These are phyloP conservation scores for Acrobasis repandana DNA, from an alignment of 2,888 invertebrate species.

Conservation along the genomic window DNA sequence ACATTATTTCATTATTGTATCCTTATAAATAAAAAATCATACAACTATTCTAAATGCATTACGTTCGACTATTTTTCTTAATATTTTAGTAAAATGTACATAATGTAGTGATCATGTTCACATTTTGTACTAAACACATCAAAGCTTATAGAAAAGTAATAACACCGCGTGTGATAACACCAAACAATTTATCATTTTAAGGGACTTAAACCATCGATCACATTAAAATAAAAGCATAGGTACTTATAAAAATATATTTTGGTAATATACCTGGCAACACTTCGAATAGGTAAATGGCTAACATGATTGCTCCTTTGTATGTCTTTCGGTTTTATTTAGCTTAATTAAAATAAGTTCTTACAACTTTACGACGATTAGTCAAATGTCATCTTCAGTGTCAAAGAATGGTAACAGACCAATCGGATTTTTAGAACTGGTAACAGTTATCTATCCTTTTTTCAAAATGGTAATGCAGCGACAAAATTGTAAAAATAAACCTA, in stretches of 20 bases:
- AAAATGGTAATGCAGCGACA: conserved; percentile 14
- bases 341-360: neutral
- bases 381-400: conserved; percentile 19
- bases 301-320: no score
- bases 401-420: conserved; percentile 39
- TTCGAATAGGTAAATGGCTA: no score
- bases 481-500: conserved; percentile 30
- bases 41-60: conserved; percentile 39
- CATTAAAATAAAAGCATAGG: neutral
- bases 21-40: neutral
- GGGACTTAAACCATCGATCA: neutral
- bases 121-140: neutral
- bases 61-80: conserved; percentile 9
- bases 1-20: conserved; percentile 8
- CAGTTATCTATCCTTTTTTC: neutral
- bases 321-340: no score
- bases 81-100: neutral
- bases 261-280: no score
- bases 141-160: neutral
- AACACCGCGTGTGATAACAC: neutral
- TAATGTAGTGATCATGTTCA: neutral
- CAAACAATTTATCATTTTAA: neutral
- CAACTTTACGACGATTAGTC: conserved; percentile 2
- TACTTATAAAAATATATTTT: no score
- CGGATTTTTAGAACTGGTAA: conserved; percentile 34